Evolutionary conservation across 2,113 vertebrate species (phyloP), one percentile per base, ranked within the genome.

Genomic region (Prietella phreatophila): DNA sequence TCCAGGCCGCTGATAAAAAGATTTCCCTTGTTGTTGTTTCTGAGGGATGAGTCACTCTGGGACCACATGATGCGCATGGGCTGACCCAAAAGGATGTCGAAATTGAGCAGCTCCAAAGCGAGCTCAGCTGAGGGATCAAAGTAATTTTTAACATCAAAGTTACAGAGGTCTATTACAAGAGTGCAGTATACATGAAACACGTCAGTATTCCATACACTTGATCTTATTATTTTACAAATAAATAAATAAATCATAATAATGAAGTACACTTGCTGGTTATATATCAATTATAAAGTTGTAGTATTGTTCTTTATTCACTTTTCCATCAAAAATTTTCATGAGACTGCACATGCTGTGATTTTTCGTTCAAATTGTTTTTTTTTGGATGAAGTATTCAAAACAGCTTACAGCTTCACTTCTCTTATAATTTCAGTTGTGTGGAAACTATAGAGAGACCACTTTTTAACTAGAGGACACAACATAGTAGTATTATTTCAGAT

Each of bases 1-100:
- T 99, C 98, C 91, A 99, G 94, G 85, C 99, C 99, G 94, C 99
- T 99, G 93, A 99, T 99, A 94, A 99, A 99, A 93, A 99, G 98
- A 95, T 99, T 99, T 91, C 97, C 98, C 4, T 98, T 97, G 1
- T 97, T 97, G 0, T 97, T 99, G 92, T 99, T 98, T 90, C 97
- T 96, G 92, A 99, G 95, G 58, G 97, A 99, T 1, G 98, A 97
- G 96, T 99, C 97, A 63, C 98, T 96, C 94, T 99, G 97, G 88
- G 97, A 99, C 98, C 98, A 99, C 98, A 99, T 99, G 93, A 99
- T 99, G 90, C 97, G 97, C 83, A 99, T 96, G 56, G 98, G 98
- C 83, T 97, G 96, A 91, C 98, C 98, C 93, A 99, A 99, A 92
- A 99, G 98, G 89, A 99, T 97, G 75, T 99, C 97, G 73, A 99